Evolutionary conservation across 1,140 invertebrate genomes (phyloP).

Genomic region (Leptonema lineaticorne): DNA sequence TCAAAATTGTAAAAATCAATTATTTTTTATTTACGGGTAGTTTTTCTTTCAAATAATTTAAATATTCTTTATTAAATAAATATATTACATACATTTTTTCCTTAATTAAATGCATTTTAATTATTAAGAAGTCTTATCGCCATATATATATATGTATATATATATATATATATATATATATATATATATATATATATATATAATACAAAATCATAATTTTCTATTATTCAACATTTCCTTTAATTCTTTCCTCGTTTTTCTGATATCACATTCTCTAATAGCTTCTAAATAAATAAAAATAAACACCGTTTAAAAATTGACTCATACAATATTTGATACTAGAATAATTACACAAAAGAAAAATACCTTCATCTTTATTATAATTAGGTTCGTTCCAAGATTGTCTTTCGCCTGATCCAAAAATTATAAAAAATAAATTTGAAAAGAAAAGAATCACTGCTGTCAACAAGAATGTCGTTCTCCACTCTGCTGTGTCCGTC

Average conservation of each 20-base stretch:
- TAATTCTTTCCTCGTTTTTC: too few species aligned
- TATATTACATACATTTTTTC: too few species aligned
- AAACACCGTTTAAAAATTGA: background rate
- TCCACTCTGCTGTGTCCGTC: slow-evolving; percentile 53
- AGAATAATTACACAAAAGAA: background rate
- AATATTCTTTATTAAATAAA: too few species aligned
- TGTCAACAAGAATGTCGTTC: slow-evolving; percentile 60
- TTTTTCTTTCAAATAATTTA: too few species aligned
- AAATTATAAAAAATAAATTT: slow-evolving; percentile 57
- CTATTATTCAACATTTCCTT: too few species aligned
- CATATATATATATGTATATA: too few species aligned
- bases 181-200: background rate
- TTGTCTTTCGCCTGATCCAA: slow-evolving; percentile 51
- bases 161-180: background rate
- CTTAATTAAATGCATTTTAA: too few species aligned
- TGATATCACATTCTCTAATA: too few species aligned
- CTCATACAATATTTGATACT: background rate
- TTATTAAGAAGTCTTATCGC: too few species aligned
- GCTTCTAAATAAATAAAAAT: too few species aligned
- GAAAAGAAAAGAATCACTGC: slow-evolving; percentile 55
- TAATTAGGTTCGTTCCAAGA: slow-evolving; percentile 48
- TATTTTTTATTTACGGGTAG: too few species aligned
- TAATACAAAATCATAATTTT: background rate
- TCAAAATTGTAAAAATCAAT: too few species aligned
- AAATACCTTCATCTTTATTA: slow-evolving; percentile 19